A percentile compares a stretch with the other conserved stretches of the same genome.
Evolutionary conservation across 2,888 invertebrate genomes (phyloP).

Genomic region (Drosophila lacicola): DNA sequence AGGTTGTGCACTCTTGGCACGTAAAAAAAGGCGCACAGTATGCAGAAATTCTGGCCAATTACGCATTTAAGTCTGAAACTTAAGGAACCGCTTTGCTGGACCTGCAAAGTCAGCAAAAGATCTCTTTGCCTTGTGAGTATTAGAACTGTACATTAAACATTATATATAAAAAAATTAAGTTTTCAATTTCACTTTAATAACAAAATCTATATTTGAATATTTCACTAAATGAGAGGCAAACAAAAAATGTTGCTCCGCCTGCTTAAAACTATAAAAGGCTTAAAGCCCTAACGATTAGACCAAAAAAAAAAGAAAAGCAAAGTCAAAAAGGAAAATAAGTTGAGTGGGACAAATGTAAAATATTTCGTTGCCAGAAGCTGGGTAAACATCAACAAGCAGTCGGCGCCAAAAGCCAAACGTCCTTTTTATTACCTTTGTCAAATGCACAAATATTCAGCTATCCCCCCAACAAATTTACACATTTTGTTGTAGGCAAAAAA

Average conservation of each 20-base stretch:
- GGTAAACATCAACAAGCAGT: constrained; percentile 68
- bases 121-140: no score
- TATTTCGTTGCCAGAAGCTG: constrained; percentile 60
- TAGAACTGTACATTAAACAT: no score
- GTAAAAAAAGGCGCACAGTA: not conserved
- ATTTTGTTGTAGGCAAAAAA: constrained; percentile 55
- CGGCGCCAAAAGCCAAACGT: constrained; percentile 70
- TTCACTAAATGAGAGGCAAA: constrained; percentile 25
- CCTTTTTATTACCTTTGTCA: constrained; percentile 80
- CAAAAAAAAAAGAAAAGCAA: constrained; percentile 15
- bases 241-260: constrained; percentile 2
- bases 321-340: constrained; percentile 28
- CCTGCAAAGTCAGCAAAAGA: no score
- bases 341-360: constrained; percentile 42
- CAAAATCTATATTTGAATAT: not conserved
- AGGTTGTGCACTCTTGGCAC: no score
- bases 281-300: constrained; percentile 29
- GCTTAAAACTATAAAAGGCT: constrained; percentile 39
- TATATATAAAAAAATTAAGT: no score
- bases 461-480: constrained; percentile 80
- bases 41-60: not conserved
- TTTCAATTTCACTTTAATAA: not conserved
- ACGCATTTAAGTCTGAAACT: no score
- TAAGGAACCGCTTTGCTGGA: no score
- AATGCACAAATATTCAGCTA: constrained; percentile 81